Conservation (phyloP, 2,888 invertebrate species). For the Sesamia inferens region DNA sequence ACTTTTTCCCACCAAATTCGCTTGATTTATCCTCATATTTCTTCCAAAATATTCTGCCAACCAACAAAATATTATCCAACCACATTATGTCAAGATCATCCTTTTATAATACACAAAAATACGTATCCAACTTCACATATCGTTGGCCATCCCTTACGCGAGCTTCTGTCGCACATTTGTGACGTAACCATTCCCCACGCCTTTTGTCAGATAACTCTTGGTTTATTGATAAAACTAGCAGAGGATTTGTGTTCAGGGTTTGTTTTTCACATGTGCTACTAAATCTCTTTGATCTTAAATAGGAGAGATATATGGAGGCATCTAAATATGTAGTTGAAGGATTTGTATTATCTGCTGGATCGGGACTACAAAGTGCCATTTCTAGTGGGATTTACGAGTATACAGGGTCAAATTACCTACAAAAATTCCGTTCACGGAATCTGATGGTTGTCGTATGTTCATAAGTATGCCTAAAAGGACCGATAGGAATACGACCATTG, state of each 20-base stretch:
- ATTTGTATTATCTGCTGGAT: constrained; percentile 1
- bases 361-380: neutral
- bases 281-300: constrained; percentile 44
- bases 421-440: too few relatives aligned
- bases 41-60: neutral
- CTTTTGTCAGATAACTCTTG: constrained; percentile 21
- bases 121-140: constrained; percentile 24
- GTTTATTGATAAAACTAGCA: constrained; percentile 49
- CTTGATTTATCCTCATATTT: neutral
- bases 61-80: constrained; percentile 3
- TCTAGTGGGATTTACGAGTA: neutral
- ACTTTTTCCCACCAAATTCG: neutral
- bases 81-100: neutral
- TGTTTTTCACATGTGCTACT: constrained; percentile 40
- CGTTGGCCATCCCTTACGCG: neutral
- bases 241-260: constrained; percentile 22
- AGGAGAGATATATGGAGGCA: constrained; percentile 28
- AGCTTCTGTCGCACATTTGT: constrained; percentile 10
- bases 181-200: constrained; percentile 32
- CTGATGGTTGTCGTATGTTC: too few relatives aligned
- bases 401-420: too few relatives aligned
- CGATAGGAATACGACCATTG: neutral
- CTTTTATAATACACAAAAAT: constrained; percentile 4
- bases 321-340: constrained; percentile 19
- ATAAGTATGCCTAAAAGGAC: neutral